Evolutionary conservation across 2,113 vertebrate genomes (phyloP).

Genomic region (Ictalurus furcatus): DNA sequence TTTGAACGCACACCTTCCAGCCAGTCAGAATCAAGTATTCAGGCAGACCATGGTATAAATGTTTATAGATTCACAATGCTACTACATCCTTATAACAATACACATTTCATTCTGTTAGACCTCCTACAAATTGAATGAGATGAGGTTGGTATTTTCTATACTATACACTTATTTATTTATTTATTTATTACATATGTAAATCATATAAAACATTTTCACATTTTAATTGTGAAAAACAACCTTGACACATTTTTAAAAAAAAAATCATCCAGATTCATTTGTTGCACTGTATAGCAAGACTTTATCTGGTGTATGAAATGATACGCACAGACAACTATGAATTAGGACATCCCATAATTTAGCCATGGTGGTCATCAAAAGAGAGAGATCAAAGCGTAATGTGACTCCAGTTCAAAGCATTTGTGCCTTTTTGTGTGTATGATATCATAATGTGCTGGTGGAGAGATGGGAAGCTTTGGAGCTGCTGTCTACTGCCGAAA

Average conservation of each 20-base stretch:
- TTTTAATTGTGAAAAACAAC: background rate
- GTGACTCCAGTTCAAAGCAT: background rate
- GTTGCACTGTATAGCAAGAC: background rate
- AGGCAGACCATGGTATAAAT: too few species aligned
- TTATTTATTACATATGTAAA: background rate
- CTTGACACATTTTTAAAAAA: background rate
- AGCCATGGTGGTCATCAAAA: background rate
- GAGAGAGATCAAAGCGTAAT: background rate
- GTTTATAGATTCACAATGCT: background rate
- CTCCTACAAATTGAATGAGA: background rate
- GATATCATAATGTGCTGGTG: background rate
- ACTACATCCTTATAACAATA: background rate
- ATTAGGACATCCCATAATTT: background rate
- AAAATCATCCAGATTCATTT: background rate
- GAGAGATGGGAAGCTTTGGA: background rate
- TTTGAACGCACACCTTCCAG: too few species aligned
- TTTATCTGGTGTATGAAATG: background rate
- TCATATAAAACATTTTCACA: background rate
- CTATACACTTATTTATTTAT: background rate
- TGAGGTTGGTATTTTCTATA: background rate
- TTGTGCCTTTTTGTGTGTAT: background rate
- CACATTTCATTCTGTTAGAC: background rate
- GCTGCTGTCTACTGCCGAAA: background rate
- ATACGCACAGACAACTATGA: background rate
- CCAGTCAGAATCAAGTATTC: too few species aligned